Conservation (phyloP, 2,113 vertebrate species). For the Tonatia bakeri region DNA sequence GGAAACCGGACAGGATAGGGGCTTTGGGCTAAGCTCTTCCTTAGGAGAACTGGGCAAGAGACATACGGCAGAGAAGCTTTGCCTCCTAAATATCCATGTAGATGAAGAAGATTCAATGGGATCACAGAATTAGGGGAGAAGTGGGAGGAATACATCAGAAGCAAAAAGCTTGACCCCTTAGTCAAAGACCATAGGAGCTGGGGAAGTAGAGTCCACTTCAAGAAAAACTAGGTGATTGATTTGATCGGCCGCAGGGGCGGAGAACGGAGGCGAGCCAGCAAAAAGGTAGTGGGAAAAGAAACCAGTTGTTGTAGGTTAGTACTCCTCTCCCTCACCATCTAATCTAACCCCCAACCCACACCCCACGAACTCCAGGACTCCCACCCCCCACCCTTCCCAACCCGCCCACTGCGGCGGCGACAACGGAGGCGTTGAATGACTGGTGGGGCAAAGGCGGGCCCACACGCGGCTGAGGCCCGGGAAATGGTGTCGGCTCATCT, state of each 20-base stretch:
- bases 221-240: constrained; percentile 22
- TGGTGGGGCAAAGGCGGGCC: constrained; percentile 57
- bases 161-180: constrained; percentile 5
- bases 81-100: neutral
- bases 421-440: constrained; percentile 47
- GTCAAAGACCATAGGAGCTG: neutral
- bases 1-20: neutral
- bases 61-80: neutral
- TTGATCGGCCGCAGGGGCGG: neutral
- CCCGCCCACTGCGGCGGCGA: constrained; percentile 52
- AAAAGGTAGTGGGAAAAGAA: neutral
- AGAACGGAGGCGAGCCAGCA: neutral
- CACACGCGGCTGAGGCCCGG: constrained; percentile 61
- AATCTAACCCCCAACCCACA: constrained; percentile 9
- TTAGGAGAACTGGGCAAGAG: neutral
- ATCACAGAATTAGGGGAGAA: neutral
- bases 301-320: neutral
- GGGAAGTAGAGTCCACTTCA: neutral
- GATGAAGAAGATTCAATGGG: neutral
- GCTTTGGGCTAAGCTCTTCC: neutral
- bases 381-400: constrained; percentile 20
- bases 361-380: constrained; percentile 29
- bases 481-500: constrained; percentile 59
- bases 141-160: neutral
- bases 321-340: neutral